A percentile compares a stretch with the other conserved stretches of the same genome.
These are phyloP conservation scores for Spodoptera frugiperda DNA, from an alignment of 1,140 invertebrate species.

Conservation along the genomic window DNA sequence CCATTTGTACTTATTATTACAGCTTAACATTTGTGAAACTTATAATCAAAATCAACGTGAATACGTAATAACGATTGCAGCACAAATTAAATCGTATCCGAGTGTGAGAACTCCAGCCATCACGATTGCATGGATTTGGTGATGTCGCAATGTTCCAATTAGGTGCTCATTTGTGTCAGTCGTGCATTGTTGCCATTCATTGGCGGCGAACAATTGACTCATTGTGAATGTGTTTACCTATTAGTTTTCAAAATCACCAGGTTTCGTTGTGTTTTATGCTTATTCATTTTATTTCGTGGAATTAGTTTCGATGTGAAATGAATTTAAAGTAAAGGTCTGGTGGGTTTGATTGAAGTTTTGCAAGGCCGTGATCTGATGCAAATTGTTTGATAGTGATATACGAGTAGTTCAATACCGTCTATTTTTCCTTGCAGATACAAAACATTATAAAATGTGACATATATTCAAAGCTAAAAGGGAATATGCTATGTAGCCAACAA, in stretches of 20 bases:
- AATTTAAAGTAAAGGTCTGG: background rate
- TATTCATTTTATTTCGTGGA: constrained; percentile 31
- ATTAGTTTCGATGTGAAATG: background rate
- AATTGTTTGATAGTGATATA: too few species aligned
- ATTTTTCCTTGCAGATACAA: background rate
- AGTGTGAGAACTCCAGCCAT: constrained; percentile 66
- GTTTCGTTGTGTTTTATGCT: constrained; percentile 27
- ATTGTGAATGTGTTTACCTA: constrained; percentile 72
- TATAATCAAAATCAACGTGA: constrained; percentile 30
- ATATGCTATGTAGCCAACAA: too few species aligned
- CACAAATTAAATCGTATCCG: constrained; percentile 44
- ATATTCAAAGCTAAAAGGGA: too few species aligned
- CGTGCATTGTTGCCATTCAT: constrained; percentile 82
- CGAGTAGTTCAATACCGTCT: too few species aligned
- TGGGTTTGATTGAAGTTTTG: background rate
- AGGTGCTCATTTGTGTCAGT: constrained; percentile 84
- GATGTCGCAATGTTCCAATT: constrained; percentile 83
- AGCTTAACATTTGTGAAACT: background rate
- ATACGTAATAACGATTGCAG: constrained; percentile 48
- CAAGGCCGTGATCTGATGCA: too few species aligned
- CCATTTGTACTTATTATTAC: too few species aligned
- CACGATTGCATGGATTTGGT: constrained; percentile 72
- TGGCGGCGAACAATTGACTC: constrained; percentile 75
- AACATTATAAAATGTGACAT: too few species aligned
- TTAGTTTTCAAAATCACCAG: constrained; percentile 63